Percentiles rank a stretch among this genome's conserved stretches.
Evolutionary conservation across 2,113 vertebrate genomes (phyloP).

Genomic region (Carassius carassius): DNA sequence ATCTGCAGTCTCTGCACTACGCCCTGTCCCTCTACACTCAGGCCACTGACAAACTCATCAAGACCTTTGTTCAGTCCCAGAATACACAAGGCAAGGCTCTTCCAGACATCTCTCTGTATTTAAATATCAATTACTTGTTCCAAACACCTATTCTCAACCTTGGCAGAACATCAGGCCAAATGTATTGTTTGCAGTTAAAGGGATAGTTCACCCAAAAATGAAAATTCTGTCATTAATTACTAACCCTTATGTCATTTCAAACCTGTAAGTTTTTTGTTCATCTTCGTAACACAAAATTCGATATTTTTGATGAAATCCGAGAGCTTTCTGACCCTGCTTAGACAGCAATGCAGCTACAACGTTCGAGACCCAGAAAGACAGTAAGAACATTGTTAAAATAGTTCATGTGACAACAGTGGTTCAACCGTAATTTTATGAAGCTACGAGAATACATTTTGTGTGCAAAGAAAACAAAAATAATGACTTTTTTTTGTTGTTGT

Average conservation of each 20-base stretch:
- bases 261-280: too few species aligned
- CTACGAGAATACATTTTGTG: too few species aligned
- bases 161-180: neutral
- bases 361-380: too few species aligned
- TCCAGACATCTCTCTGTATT: neutral
- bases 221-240: neutral
- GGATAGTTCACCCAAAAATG: neutral
- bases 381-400: too few species aligned
- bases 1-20: slow-evolving; percentile 92
- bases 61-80: slow-evolving; percentile 96
- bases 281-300: too few species aligned
- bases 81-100: slow-evolving; percentile 83
- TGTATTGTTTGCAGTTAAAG: neutral
- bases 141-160: neutral
- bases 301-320: too few species aligned
- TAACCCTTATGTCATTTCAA: neutral
- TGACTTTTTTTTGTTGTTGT: too few species aligned
- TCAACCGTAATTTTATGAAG: too few species aligned
- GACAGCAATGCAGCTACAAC: too few species aligned
- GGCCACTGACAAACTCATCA: slow-evolving; percentile 96
- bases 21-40: slow-evolving; percentile 97
- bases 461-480: too few species aligned
- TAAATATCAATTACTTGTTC: neutral
- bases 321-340: too few species aligned
- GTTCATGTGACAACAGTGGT: too few species aligned